These are phyloP conservation scores for Philaenus spumarius DNA, from an alignment of 1,140 invertebrate species.

Conservation along the genomic window DNA sequence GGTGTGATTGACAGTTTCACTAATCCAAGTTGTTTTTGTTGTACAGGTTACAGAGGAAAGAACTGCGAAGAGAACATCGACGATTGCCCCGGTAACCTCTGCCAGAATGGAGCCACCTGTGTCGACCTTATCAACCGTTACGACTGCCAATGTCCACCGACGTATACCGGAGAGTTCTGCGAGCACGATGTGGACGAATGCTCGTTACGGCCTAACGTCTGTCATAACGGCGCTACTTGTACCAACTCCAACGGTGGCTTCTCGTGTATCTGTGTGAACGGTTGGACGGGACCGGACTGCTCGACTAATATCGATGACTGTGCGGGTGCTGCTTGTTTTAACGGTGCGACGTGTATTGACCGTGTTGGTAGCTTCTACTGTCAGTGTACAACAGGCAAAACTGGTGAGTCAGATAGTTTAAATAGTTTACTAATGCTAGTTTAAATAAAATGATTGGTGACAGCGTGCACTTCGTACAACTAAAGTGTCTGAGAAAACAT, in stretches of 20 bases:
- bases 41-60: constrained; percentile 73
- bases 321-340: constrained; percentile 86
- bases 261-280: constrained; percentile 94
- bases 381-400: constrained; percentile 91
- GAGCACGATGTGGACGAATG: constrained; percentile 74
- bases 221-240: constrained; percentile 92
- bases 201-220: constrained; percentile 69
- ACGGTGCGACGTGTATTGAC: constrained; percentile 94
- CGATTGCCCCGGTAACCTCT: constrained; percentile 82
- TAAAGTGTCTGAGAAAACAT: background rate
- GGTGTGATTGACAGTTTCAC: too few relatives aligned
- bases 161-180: constrained; percentile 79
- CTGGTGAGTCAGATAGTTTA: constrained; percentile 57
- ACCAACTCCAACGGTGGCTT: constrained; percentile 85
- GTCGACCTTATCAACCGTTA: constrained; percentile 82
- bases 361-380: constrained; percentile 92
- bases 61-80: constrained; percentile 88
- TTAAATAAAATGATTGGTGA: background rate
- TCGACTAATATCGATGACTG: constrained; percentile 93
- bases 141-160: constrained; percentile 78
- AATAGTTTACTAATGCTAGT: background rate
- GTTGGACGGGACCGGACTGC: constrained; percentile 88
- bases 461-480: background rate
- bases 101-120: constrained; percentile 86
- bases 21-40: constrained; percentile 31